Percentiles rank a stretch among this genome's conserved stretches.
These are phyloP conservation scores for Hafferia zeledoni DNA, from an alignment of 2,797 vertebrate species.

Conservation along the genomic window DNA sequence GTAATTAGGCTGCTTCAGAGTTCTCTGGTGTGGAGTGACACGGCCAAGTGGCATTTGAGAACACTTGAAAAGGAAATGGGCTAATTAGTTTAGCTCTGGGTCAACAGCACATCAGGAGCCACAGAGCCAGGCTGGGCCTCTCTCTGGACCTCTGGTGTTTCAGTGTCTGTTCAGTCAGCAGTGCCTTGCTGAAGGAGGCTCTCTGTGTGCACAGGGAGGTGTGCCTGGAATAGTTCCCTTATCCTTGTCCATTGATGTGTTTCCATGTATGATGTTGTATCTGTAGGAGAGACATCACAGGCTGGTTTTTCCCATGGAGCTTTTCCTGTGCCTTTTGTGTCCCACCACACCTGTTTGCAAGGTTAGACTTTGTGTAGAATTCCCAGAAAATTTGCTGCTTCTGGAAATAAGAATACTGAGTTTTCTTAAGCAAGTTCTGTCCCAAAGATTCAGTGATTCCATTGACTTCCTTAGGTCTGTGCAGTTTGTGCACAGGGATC, in stretches of 20 bases:
- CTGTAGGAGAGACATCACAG: background rate
- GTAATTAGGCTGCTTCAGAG: constrained; percentile 10
- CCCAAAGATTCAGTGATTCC: background rate
- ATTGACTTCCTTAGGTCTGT: background rate
- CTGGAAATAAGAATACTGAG: background rate
- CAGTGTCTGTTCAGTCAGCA: background rate
- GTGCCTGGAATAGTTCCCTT: background rate
- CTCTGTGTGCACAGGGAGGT: background rate
- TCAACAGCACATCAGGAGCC: constrained; percentile 24
- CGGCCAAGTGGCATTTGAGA: constrained; percentile 28
- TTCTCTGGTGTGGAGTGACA: background rate
- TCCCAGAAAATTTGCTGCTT: background rate
- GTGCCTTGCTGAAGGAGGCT: background rate
- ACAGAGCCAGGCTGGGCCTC: background rate
- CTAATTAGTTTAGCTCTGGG: constrained; percentile 41
- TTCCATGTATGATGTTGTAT: background rate
- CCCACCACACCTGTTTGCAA: background rate
- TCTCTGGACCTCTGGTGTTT: background rate
- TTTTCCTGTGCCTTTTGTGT: background rate
- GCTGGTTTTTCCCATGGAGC: background rate
- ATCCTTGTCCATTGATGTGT: background rate
- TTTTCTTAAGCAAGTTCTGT: background rate
- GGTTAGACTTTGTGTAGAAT: background rate
- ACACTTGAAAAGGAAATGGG: background rate
- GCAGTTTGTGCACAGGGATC: background rate